Base-by-base conservation (phyloP, 2,888 invertebrate genomes). In the Entomobrya proxima region DNA sequence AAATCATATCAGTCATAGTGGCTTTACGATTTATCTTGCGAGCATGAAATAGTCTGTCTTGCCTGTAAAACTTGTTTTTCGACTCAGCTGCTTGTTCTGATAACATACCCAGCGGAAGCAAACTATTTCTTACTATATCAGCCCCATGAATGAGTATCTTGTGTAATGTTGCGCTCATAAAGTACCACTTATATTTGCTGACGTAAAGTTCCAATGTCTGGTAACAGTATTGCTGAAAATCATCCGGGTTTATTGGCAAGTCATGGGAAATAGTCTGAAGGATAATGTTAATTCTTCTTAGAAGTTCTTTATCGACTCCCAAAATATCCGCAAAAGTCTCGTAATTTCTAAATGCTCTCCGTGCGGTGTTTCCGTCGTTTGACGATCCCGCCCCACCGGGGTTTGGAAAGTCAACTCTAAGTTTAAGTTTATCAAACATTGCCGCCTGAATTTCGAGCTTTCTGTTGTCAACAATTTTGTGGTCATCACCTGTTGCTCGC, bases 71-170 rank as follows among this genome's bases (percentile, higher is more conserved):
- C n/a, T n/a, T n/a, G n/a, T n/a, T n/a, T n/a, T n/a, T n/a, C 61
- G 13, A 47, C 0, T 86, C 86, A 2, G 50, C 85, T 6, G 58
- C 75, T 27, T 87, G 64, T 44, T 87, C 86, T 5, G 75, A 35
- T 4, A 87, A 18, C 74, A 86, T 67, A 0, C 87, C 86, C 4
- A 85, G 0, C 15, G 87, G 80, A 7, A 87, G 30, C 1, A 35
- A 13, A 15, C 55, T 64, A 30, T 21, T 37, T 1, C 6, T 18
- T 0, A 86, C 30, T 9, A 86, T 58, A 1, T 77, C 47, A 3
- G n/a, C 6, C 2, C 77, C 83, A 55, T 86, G 86, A 15, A 72
- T 58, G 1, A 86, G 61, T 18, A 85, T 47, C 40, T 87, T 87
- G 40, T 87, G 87, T 3, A 85, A 9, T 13, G 77, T 72, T 15